Percentiles rank a stretch among this genome's conserved stretches.
phyloP scores from a whole-genome alignment of 2,888 invertebrate genomes.

The Tiliacea citrago region DNA sequence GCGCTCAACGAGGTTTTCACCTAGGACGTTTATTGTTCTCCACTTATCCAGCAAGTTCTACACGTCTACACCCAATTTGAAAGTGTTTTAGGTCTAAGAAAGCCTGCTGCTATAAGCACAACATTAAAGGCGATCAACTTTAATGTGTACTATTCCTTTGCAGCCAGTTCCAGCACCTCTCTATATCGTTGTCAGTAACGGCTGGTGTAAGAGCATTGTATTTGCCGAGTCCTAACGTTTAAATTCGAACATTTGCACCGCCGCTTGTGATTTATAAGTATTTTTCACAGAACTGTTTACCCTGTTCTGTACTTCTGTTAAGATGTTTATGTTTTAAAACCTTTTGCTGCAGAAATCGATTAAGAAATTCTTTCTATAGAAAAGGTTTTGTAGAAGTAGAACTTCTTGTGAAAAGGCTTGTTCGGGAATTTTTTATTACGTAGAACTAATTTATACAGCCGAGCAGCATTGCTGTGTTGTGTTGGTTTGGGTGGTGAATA shows the following conservation, averaged over 20 bases:
- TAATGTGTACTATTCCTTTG: neutral
- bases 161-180: neutral
- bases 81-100: neutral
- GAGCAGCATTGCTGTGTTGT: neutral
- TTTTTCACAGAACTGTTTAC: constrained; percentile 34
- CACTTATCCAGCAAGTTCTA: neutral
- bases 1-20: neutral
- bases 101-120: neutral
- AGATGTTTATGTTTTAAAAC: constrained; percentile 31
- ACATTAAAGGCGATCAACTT: too few species aligned
- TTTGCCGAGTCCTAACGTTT: constrained; percentile 49
- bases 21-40: neutral
- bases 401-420: neutral
- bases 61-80: neutral
- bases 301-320: neutral
- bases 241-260: constrained; percentile 39
- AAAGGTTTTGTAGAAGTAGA: neutral
- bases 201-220: constrained; percentile 51
- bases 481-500: neutral
- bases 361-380: neutral
- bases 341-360: neutral
- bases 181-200: constrained; percentile 13
- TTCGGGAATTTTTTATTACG: neutral
- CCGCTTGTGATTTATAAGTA: constrained; percentile 43
- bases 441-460: neutral